These are phyloP conservation scores for Cantharis rustica DNA, from an alignment of 2,888 invertebrate genomes.

Conservation along the genomic window DNA sequence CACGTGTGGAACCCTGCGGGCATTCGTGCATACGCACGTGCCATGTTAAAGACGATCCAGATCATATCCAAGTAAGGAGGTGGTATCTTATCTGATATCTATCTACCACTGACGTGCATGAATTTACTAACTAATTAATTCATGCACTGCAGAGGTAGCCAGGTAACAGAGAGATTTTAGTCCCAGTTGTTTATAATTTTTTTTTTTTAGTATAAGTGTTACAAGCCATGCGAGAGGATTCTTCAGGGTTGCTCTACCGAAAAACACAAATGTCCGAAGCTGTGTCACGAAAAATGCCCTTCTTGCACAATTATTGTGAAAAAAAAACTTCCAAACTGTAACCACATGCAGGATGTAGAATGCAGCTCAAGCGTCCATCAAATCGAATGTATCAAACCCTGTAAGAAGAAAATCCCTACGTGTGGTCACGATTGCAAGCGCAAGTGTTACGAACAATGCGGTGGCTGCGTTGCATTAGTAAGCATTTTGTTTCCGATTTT, in stretches of 20 bases:
- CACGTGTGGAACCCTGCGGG: constrained; percentile 64
- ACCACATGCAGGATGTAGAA: neutral
- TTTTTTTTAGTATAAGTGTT: neutral
- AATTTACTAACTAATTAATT: too few species aligned
- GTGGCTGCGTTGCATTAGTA: constrained; percentile 52
- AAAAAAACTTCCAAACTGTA: neutral
- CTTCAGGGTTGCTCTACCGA: constrained; percentile 47
- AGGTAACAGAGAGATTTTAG: too few species aligned
- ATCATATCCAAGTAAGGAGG: neutral
- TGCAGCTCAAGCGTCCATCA: neutral
- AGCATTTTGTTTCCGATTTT: neutral
- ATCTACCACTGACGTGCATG: too few species aligned
- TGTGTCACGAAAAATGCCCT: neutral
- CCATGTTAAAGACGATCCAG: constrained; percentile 63
- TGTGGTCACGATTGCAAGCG: neutral
- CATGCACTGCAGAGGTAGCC: too few species aligned
- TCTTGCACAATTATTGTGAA: neutral
- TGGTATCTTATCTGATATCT: too few species aligned
- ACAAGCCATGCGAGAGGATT: neutral
- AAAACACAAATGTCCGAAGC: neutral
- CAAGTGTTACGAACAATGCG: constrained; percentile 58
- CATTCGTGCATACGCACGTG: constrained; percentile 65
- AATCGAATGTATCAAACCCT: neutral
- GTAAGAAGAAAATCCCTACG: neutral
- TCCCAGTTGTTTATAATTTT: too few species aligned